phyloP scores from a whole-genome alignment of 1,140 invertebrate genomes.

The Zophobas morio region DNA sequence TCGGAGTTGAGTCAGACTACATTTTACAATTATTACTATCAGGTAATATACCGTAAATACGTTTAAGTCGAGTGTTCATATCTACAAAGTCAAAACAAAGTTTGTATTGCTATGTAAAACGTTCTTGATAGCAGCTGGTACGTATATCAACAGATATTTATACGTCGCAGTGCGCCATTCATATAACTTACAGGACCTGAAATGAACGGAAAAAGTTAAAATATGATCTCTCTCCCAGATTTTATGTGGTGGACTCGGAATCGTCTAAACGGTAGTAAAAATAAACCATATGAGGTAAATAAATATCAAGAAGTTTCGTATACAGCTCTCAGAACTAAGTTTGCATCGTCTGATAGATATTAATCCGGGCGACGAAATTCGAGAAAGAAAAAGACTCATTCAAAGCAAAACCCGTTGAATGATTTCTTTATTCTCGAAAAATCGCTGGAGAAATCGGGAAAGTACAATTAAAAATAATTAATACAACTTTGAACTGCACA shows the following conservation, averaged over 20 bases:
- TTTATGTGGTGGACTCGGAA: slow-evolving; percentile 29
- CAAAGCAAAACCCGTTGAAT: neutral
- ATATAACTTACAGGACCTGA: slow-evolving; percentile 36
- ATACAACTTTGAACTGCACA: slow-evolving; percentile 31
- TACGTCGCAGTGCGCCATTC: slow-evolving; percentile 50
- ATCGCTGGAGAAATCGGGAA: neutral
- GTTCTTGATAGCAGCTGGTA: slow-evolving; percentile 23
- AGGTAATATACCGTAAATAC: no score
- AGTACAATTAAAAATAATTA: slow-evolving; percentile 41
- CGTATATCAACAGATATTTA: slow-evolving; percentile 51
- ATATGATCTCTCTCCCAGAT: slow-evolving; percentile 24
- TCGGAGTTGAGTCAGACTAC: neutral
- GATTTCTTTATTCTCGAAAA: neutral
- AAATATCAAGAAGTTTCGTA: neutral
- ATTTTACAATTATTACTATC: no score
- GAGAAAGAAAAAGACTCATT: no score
- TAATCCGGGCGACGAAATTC: no score
- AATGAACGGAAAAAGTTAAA: slow-evolving; percentile 41
- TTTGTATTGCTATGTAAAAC: slow-evolving; percentile 45
- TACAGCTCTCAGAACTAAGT: neutral
- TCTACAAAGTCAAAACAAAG: no score
- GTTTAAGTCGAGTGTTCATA: neutral
- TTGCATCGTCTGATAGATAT: no score
- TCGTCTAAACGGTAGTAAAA: slow-evolving; percentile 7
- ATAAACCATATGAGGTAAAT: slow-evolving; percentile 20